Conservation (phyloP, 2,888 invertebrate genomes). For the Coenonympha glycerion region DNA sequence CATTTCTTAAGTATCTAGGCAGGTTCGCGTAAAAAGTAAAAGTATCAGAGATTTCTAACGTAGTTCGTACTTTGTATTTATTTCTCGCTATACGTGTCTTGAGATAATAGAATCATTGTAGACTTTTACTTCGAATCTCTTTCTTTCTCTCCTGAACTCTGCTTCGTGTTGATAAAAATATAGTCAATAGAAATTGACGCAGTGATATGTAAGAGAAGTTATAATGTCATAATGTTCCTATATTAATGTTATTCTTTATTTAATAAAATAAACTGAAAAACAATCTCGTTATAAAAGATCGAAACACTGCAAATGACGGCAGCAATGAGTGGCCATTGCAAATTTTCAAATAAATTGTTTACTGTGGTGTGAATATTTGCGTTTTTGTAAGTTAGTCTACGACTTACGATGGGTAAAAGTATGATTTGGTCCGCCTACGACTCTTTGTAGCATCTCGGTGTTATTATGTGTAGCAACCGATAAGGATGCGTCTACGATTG, state of each 20-base stretch:
- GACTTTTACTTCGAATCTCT: neutral
- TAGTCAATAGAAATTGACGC: neutral
- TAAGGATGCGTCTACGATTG: too few species aligned
- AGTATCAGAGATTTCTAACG: constrained; percentile 32
- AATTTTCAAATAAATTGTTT: too few species aligned
- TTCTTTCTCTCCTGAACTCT: neutral
- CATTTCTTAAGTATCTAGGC: neutral
- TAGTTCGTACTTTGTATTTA: constrained; percentile 26
- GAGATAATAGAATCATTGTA: constrained; percentile 5
- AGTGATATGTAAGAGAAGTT: constrained; percentile 2
- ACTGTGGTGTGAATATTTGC: too few species aligned
- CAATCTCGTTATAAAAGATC: too few species aligned
- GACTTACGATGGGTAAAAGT: too few species aligned
- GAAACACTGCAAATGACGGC: too few species aligned
- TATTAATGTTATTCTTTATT: constrained; percentile 1
- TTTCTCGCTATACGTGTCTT: constrained; percentile 20
- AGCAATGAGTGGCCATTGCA: too few species aligned
- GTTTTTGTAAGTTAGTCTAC: too few species aligned
- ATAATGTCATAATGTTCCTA: constrained; percentile 8
- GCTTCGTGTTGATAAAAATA: constrained; percentile 4
- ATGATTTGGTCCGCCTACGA: too few species aligned
- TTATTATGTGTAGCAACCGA: too few species aligned
- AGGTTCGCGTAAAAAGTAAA: neutral
- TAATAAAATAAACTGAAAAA: neutral
- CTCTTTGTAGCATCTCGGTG: too few species aligned